These are phyloP conservation scores for Pyrrhia umbra DNA, from an alignment of 2,888 invertebrate genomes.

Conservation along the genomic window DNA sequence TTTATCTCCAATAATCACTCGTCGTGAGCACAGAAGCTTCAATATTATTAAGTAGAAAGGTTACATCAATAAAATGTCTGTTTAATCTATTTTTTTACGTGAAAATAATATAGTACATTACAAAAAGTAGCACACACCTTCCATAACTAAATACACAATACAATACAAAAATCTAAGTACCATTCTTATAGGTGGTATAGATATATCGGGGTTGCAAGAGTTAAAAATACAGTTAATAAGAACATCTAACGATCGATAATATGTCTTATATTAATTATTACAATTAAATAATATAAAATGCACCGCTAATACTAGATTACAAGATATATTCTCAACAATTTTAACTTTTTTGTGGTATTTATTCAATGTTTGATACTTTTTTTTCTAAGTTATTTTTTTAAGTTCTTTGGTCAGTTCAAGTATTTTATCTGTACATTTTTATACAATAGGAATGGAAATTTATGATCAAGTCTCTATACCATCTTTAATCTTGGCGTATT, in stretches of 20 bases:
- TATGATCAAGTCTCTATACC: slow-evolving; percentile 17
- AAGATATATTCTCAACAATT: slow-evolving; percentile 78
- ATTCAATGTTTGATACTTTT: slow-evolving; percentile 50
- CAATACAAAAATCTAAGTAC: slow-evolving; percentile 52
- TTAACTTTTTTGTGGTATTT: slow-evolving; percentile 64
- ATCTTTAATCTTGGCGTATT: slow-evolving; percentile 39
- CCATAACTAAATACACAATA: slow-evolving; percentile 54
- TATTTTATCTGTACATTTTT: slow-evolving; percentile 24
- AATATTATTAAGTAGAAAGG: slow-evolving; percentile 38
- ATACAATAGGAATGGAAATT: slow-evolving; percentile 17
- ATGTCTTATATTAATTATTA: slow-evolving; percentile 58
- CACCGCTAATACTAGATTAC: slow-evolving; percentile 83
- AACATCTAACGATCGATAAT: slow-evolving; percentile 69
- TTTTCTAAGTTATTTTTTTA: slow-evolving; percentile 4
- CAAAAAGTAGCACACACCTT: slow-evolving; percentile 59
- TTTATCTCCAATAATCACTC: slow-evolving; percentile 25
- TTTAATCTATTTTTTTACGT: slow-evolving; percentile 39
- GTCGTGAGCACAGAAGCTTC: slow-evolving; percentile 30
- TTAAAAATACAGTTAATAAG: slow-evolving; percentile 68
- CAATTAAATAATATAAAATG: slow-evolving; percentile 79
- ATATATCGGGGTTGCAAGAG: slow-evolving; percentile 64
- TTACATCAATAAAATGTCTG: slow-evolving; percentile 52
- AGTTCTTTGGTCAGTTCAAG: slow-evolving; percentile 40
- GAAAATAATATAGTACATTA: slow-evolving; percentile 50
- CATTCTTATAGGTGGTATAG: slow-evolving; percentile 50